phyloP scores from a whole-genome alignment of 2,888 invertebrate species.

The Nasonia oneida region DNA sequence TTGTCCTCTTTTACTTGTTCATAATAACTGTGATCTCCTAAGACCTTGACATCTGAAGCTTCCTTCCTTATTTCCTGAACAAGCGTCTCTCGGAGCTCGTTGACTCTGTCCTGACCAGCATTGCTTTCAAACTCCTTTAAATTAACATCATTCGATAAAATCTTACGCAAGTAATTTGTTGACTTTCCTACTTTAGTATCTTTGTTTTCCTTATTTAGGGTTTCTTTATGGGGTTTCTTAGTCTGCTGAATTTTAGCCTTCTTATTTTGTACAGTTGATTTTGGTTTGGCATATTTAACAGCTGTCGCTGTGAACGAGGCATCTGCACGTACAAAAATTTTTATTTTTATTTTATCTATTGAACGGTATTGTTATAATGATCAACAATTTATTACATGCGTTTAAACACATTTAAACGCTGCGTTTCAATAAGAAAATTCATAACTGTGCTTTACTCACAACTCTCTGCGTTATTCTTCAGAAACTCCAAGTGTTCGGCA shows the following conservation, averaged over 20 bases:
- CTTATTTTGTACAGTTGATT: constrained; percentile 69
- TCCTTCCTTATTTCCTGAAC: constrained; percentile 63
- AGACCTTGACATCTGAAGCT: constrained; percentile 68
- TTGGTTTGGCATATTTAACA: constrained; percentile 69
- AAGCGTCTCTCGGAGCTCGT: constrained; percentile 62
- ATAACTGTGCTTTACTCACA: constrained; percentile 67
- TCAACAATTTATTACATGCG: not conserved
- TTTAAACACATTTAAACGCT: not conserved
- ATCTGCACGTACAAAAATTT: constrained; percentile 65
- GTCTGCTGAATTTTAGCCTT: constrained; percentile 68
- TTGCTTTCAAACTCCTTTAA: constrained; percentile 72
- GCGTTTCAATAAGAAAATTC: not conserved
- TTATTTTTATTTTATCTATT: not conserved
- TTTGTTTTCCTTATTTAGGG: constrained; percentile 75
- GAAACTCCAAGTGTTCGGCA: constrained; percentile 77
- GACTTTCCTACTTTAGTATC: constrained; percentile 72
- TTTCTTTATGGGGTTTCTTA: constrained; percentile 72
- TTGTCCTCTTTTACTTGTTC: constrained; percentile 70
- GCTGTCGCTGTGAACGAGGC: constrained; percentile 70
- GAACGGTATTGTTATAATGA: not conserved
- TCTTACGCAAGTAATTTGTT: constrained; percentile 73
- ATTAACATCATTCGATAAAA: constrained; percentile 72
- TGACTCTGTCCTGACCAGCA: constrained; percentile 66
- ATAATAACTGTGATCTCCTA: constrained; percentile 76
- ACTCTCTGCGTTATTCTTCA: constrained; percentile 72